Evolutionary conservation across 1,140 invertebrate species (phyloP).

Genomic region (Hermetia illucens): DNA sequence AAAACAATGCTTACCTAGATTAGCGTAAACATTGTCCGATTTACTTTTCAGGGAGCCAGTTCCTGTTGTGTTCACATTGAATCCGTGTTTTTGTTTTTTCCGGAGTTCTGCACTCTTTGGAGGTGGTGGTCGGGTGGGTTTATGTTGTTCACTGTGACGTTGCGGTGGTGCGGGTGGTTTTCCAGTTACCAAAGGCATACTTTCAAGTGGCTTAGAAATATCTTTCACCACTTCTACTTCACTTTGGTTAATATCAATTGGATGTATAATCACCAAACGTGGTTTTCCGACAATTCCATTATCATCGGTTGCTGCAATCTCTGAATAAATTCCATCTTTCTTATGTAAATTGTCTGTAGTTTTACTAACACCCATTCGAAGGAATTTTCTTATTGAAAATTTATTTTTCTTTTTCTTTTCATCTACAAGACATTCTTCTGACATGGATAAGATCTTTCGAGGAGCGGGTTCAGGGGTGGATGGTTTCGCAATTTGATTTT

Average conservation of each 20-base stretch:
- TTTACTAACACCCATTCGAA: slow-evolving; percentile 48
- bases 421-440: slow-evolving; percentile 52
- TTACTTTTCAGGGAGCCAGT: slow-evolving; percentile 29
- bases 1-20: slow-evolving; percentile 49
- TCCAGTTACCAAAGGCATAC: slow-evolving; percentile 26
- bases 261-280: slow-evolving; percentile 73
- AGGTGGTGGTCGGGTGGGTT: slow-evolving; percentile 52
- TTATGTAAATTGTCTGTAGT: slow-evolving; percentile 19
- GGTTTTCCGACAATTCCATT: slow-evolving; percentile 35
- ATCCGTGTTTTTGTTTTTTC: slow-evolving; percentile 38
- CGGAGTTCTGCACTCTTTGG: slow-evolving; percentile 48
- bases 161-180: slow-evolving; percentile 36
- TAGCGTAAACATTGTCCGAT: slow-evolving; percentile 59
- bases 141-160: slow-evolving; percentile 37
- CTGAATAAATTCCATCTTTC: slow-evolving; percentile 23
- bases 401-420: slow-evolving; percentile 55
- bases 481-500: slow-evolving; percentile 21
- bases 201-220: slow-evolving; percentile 30
- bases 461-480: slow-evolving; percentile 44
- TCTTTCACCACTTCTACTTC: slow-evolving; percentile 57
- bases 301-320: slow-evolving; percentile 24
- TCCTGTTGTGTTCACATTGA: slow-evolving; percentile 10
- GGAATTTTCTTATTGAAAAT: slow-evolving; percentile 70
- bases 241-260: slow-evolving; percentile 65
- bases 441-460: slow-evolving; percentile 49